A percentile compares a stretch with the other conserved stretches of the same genome.
These are phyloP conservation scores for Panorpa germanica DNA, from an alignment of 2,888 invertebrate species.

Conservation along the genomic window DNA sequence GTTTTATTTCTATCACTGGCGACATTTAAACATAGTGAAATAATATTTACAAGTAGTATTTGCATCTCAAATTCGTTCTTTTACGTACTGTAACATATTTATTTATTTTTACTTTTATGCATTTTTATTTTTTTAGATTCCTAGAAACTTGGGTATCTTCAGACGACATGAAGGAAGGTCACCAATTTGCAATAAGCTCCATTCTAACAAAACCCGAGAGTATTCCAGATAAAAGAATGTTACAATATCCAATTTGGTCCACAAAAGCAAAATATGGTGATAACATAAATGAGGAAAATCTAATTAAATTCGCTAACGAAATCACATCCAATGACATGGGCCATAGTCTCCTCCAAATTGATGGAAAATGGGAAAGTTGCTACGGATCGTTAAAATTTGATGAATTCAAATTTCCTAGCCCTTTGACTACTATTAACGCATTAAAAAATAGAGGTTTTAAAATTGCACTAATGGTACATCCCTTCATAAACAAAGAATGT, in stretches of 20 bases:
- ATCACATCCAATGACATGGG: conserved; percentile 29
- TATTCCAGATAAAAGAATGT: conserved; percentile 36
- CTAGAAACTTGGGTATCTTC: conserved; percentile 36
- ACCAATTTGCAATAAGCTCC: conserved; percentile 37
- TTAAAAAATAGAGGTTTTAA: conserved; percentile 29
- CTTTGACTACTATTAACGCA: conserved; percentile 26
- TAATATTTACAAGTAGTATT: no score
- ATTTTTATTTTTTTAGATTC: conserved; percentile 7
- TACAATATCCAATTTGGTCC: conserved; percentile 43
- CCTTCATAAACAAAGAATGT: conserved; percentile 38
- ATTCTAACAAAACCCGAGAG: conserved; percentile 41
- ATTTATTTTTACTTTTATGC: no score
- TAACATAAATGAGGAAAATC: conserved; percentile 28
- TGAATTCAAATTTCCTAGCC: conserved; percentile 30
- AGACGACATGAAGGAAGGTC: conserved; percentile 37
- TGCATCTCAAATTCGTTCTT: no score
- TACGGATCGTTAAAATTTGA: conserved; percentile 39
- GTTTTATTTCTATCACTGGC: no score
- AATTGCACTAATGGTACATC: conserved; percentile 42
- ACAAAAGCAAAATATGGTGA: conserved; percentile 41
- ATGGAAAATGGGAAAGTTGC: conserved; percentile 43
- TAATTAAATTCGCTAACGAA: conserved; percentile 30
- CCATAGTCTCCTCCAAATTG: conserved; percentile 38
- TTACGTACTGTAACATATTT: no score
- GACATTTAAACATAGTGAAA: no score